These are phyloP conservation scores for Nesogale talazaci DNA, from an alignment of 2,113 vertebrate species.

Conservation along the genomic window DNA sequence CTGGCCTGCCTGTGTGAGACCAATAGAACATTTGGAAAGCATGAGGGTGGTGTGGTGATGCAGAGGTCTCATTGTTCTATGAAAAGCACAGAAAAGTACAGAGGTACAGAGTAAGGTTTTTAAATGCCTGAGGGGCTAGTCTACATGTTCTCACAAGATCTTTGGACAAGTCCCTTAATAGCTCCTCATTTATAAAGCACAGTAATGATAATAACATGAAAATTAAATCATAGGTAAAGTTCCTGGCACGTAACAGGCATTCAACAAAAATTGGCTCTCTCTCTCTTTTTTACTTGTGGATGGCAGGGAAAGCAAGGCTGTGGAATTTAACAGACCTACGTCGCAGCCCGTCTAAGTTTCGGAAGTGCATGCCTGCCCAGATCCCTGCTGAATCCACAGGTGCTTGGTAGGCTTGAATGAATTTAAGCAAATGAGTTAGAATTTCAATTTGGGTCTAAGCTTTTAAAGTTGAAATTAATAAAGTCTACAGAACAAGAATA, in stretches of 20 bases:
- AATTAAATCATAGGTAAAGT: neutral
- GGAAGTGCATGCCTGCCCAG: neutral
- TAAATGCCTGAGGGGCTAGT: neutral
- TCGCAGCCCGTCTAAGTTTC: neutral
- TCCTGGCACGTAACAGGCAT: neutral
- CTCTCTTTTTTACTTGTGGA: neutral
- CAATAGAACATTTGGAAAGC: neutral
- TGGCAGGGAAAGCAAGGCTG: neutral
- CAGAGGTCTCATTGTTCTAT: neutral
- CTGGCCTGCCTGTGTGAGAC: neutral
- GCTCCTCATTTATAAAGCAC: neutral
- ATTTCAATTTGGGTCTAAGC: neutral
- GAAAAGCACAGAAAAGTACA: too few species aligned
- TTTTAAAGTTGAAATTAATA: neutral
- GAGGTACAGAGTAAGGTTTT: neutral
- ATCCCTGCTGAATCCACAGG: neutral
- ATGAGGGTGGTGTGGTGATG: neutral
- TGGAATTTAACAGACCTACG: neutral
- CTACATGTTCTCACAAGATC: neutral
- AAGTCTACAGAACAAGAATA: neutral
- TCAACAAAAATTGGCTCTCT: neutral
- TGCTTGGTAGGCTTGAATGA: neutral
- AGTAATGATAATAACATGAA: neutral
- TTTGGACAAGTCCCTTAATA: neutral
- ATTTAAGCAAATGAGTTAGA: conserved; percentile 12